phyloP scores from a whole-genome alignment of 2,113 vertebrate genomes.

The Calidris pygmaea region DNA sequence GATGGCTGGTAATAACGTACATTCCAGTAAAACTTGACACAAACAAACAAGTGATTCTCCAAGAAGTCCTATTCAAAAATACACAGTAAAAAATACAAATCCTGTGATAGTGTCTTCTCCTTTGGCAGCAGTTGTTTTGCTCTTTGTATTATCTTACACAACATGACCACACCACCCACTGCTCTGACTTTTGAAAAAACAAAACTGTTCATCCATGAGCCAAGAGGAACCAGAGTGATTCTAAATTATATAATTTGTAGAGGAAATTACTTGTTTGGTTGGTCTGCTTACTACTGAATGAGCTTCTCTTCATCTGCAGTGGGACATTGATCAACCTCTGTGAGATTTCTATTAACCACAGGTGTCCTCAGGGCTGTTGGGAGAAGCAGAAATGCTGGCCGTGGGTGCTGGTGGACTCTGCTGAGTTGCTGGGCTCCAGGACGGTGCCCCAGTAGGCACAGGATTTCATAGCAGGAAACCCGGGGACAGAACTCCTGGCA shows the following conservation, averaged over 20 bases:
- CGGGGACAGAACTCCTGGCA: background rate
- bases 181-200: conserved; percentile 22
- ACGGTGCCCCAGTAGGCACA: background rate
- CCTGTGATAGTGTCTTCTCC: background rate
- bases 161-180: conserved; percentile 44
- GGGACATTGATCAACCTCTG: background rate
- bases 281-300: background rate
- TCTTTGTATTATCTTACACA: conserved; percentile 51
- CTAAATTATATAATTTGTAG: background rate
- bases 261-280: background rate
- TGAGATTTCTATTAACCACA: background rate
- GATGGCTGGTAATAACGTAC: background rate
- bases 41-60: conserved; percentile 23
- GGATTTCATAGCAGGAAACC: background rate
- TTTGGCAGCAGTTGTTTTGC: conserved; percentile 49
- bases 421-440: background rate
- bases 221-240: conserved; percentile 24
- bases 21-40: conserved; percentile 6
- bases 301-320: background rate
- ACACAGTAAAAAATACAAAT: background rate
- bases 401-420: background rate
- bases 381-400: background rate
- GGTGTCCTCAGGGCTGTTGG: background rate
- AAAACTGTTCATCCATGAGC: conserved; percentile 12
- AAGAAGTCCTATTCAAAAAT: background rate